Percentiles rank a stretch among this genome's conserved stretches.
These are phyloP conservation scores for Pachyuromys duprasi DNA, from an alignment of 2,797 vertebrate species.

Conservation along the genomic window DNA sequence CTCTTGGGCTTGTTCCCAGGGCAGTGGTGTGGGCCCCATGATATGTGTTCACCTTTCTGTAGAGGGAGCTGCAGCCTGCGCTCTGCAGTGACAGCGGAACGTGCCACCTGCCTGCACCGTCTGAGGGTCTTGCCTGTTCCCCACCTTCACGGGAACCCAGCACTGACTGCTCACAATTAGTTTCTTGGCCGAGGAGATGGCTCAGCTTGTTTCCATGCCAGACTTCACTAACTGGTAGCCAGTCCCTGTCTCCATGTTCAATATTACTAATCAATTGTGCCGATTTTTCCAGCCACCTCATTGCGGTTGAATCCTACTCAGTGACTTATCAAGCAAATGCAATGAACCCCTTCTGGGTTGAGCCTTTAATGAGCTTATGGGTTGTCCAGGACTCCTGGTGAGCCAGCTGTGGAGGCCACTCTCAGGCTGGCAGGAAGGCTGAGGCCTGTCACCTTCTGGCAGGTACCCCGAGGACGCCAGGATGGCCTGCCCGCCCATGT, in stretches of 20 bases:
- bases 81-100: accelerated
- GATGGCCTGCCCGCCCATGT: constrained; percentile 88
- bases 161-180: not conserved
- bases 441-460: not conserved
- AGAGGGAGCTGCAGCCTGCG: accelerated
- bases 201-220: not conserved
- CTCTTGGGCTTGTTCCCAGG: accelerated
- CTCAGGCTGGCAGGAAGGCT: not conserved
- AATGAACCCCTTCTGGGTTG: not conserved
- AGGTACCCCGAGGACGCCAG: constrained; percentile 80
- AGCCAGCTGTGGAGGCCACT: not conserved
- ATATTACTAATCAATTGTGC: not conserved
- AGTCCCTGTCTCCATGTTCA: not conserved
- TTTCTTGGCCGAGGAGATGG: not conserved
- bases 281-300: no score
- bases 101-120: accelerated
- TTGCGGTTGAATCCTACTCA: not conserved
- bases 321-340: not conserved
- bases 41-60: accelerated
- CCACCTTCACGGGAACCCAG: not conserved
- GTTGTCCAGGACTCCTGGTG: not conserved
- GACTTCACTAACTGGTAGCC: not conserved
- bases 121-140: not conserved
- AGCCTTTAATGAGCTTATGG: not conserved
- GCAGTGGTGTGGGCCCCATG: accelerated